Evolutionary conservation across 1,140 invertebrate genomes (phyloP), one percentile per base, ranked within the genome.

Genomic region (Drosophila albomicans): DNA sequence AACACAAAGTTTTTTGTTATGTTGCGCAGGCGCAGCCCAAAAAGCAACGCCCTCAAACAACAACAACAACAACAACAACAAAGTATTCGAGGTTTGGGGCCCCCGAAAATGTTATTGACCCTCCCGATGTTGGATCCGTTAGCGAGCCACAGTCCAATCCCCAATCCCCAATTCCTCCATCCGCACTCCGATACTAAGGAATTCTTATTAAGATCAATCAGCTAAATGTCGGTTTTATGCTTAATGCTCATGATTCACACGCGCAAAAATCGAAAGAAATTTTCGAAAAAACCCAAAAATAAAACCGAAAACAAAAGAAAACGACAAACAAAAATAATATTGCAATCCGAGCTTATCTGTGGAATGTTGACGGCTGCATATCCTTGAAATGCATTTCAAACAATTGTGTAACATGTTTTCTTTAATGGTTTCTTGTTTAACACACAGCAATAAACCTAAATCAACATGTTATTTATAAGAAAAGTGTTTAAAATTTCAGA

Each of bases 191-290:
- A 35, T 25, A 25, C 45, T 57, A 69, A 69, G 52, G 75, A 89
- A 88, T 88, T 88, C 84, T 88, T 88, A 88, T 88, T 88, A 88
- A 88, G 84, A 88, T 88, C 84, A 88, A 88, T 88, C 84, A 88
- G 84, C 84, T 88, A 89, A 88, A 89, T 84, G 84, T 87, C 82
- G 84, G 85, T 88, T 88, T 88, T 88, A 88, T 88, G 84, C 84
- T 88, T 89, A 88, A 88, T 88, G 85, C 85, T 89, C 78, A 89
- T 88, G 84, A 88, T 89, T 88, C 84, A 88, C 84, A 88, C 78
- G 78, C 74, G 32, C 67, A 67, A 73, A 81, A 82, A 86, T 81
- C 75, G 79, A 87, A 87, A 85, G 75, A 78, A 75, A 74, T 58
- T 62, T 32, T 10, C 1, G 16, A 32, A 25, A 25, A 25, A 25